Evolutionary conservation across 2,113 vertebrate genomes (phyloP).

Genomic region (Haplochromis vanheusdeni): DNA sequence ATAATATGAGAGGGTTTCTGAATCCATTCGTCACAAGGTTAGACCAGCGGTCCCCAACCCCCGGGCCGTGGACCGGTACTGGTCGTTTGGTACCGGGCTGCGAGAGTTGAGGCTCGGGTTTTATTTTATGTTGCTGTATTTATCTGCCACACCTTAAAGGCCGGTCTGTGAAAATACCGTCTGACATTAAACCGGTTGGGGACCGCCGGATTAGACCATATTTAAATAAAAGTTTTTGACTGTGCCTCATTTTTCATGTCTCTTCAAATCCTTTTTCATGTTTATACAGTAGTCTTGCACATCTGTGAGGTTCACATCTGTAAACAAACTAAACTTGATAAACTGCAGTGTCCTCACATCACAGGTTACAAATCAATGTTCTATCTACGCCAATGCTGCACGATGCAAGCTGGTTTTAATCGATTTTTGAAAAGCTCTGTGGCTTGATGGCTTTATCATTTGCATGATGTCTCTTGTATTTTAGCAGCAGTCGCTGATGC

Average conservation of each 20-base stretch:
- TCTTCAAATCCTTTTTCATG: neutral
- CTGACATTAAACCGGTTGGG: neutral
- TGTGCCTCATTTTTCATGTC: rapidly evolving
- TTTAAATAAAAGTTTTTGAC: neutral
- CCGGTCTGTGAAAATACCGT: neutral
- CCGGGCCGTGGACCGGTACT: neutral
- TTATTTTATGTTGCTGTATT: neutral
- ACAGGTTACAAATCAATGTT: neutral
- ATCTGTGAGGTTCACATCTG: neutral
- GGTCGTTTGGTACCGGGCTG: neutral
- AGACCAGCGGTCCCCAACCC: neutral
- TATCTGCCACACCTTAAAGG: neutral
- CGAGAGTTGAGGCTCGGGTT: rapidly evolving
- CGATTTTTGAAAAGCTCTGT: neutral
- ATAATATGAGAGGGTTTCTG: neutral
- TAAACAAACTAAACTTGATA: neutral
- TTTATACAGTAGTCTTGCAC: neutral
- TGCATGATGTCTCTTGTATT: neutral
- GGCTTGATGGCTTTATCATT: neutral
- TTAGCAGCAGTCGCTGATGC: neutral
- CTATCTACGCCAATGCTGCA: neutral
- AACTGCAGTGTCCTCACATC: neutral
- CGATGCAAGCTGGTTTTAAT: neutral
- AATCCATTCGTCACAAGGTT: neutral
- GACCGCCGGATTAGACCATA: neutral